phyloP scores from a whole-genome alignment of 1,140 invertebrate genomes.

The Apis mellifera region DNA sequence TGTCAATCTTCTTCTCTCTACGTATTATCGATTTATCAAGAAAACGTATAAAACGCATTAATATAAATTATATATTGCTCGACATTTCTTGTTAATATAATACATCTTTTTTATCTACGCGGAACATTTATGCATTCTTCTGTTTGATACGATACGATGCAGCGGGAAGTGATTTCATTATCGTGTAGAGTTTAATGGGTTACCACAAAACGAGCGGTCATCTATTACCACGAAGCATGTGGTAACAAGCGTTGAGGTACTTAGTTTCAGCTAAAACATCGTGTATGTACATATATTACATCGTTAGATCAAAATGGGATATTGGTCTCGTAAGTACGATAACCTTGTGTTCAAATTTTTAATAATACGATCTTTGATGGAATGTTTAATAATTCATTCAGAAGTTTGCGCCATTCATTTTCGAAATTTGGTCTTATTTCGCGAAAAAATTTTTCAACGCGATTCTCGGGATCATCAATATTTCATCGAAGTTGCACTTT shows the following conservation, averaged over 20 bases:
- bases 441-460: too few relatives aligned
- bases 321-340: not conserved
- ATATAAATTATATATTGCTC: not conserved
- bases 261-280: conserved; percentile 4
- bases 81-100: not conserved
- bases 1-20: too few relatives aligned
- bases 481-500: too few relatives aligned
- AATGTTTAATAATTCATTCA: not conserved
- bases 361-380: not conserved
- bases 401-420: too few relatives aligned
- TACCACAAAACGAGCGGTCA: conserved; percentile 32
- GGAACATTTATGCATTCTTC: not conserved
- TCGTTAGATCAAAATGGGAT: not conserved
- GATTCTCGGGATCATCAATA: too few relatives aligned
- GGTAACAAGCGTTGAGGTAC: conserved; percentile 26
- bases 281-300: too few relatives aligned
- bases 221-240: conserved; percentile 21
- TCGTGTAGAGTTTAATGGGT: conserved; percentile 33
- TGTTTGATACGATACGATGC: not conserved
- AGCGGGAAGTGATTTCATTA: conserved; percentile 37
- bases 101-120: too few relatives aligned
- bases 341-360: not conserved
- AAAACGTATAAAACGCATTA: not conserved
- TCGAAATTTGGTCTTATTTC: too few relatives aligned
- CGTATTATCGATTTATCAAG: not conserved